phyloP scores from a whole-genome alignment of 2,888 invertebrate genomes.

The Neelides folsomi region DNA sequence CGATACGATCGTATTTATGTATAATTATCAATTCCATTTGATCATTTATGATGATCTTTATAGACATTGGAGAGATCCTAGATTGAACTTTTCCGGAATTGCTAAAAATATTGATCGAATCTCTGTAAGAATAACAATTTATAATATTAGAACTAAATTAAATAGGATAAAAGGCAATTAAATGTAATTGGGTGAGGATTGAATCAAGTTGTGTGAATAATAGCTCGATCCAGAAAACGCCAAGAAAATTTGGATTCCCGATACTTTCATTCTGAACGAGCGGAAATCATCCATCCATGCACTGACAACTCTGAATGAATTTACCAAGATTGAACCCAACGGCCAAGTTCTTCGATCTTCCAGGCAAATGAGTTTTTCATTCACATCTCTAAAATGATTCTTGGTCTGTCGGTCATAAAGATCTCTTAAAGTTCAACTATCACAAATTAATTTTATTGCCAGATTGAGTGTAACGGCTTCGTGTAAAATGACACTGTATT shows the following conservation, averaged over 20 bases:
- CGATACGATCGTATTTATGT: no score
- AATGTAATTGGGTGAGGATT: no score
- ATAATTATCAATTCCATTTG: no score
- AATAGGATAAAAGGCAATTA: no score
- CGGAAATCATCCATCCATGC: conserved; percentile 9
- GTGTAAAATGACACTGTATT: conserved; percentile 90
- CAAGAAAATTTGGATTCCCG: conserved; percentile 20
- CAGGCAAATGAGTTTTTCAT: conserved; percentile 5
- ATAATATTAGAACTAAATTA: no score
- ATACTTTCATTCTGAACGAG: conserved; percentile 20
- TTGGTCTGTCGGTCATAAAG: not conserved
- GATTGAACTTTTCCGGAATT: no score
- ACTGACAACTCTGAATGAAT: conserved; percentile 13
- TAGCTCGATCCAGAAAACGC: conserved; percentile 16
- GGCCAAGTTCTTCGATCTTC: conserved; percentile 15
- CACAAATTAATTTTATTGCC: conserved; percentile 27
- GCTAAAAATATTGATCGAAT: no score
- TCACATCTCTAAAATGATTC: not conserved
- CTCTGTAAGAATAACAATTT: no score
- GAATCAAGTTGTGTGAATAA: conserved; percentile 2
- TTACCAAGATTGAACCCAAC: conserved; percentile 11
- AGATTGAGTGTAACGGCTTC: conserved; percentile 89
- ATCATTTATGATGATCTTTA: no score
- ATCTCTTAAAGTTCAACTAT: not conserved
- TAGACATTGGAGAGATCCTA: no score